phyloP scores from a whole-genome alignment of 2,888 invertebrate genomes.

The Sphaeridia pumilis region DNA sequence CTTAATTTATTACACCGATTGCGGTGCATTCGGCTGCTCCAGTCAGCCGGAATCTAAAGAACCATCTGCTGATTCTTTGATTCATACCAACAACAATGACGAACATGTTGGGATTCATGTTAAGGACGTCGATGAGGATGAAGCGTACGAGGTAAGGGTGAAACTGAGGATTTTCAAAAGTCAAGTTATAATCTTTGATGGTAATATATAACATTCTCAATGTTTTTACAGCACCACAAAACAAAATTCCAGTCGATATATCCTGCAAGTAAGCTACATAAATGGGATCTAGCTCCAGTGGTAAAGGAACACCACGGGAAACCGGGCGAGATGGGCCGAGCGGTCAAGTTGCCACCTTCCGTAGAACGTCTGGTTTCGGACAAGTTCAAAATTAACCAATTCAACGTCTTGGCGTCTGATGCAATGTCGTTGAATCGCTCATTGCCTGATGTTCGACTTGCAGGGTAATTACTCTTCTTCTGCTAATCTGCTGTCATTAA shows the following conservation, averaged over 20 bases:
- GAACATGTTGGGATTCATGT: constrained; percentile 19
- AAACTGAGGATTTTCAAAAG: too few relatives aligned
- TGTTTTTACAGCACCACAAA: too few relatives aligned
- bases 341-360: constrained; percentile 78
- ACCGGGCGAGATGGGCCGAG: constrained; percentile 82
- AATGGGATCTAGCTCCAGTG: constrained; percentile 61
- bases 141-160: constrained; percentile 45
- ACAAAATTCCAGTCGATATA: constrained; percentile 23
- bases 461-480: constrained; percentile 56
- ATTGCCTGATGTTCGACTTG: constrained; percentile 82
- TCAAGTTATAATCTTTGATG: too few relatives aligned
- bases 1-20: constrained; percentile 85
- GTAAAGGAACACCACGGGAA: constrained; percentile 55
- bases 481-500: constrained; percentile 74
- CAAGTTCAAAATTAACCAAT: constrained; percentile 96
- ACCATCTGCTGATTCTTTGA: constrained; percentile 35
- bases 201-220: too few relatives aligned
- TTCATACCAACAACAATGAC: constrained; percentile 29
- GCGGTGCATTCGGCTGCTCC: constrained; percentile 60
- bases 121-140: constrained; percentile 11
- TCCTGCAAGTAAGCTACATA: constrained; percentile 39
- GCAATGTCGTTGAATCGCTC: constrained; percentile 94
- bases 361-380: constrained; percentile 82
- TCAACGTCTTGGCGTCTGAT: constrained; percentile 94
- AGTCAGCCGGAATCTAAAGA: constrained; percentile 37